phyloP scores from a whole-genome alignment of 2,888 invertebrate genomes.

The Yponomeuta evonymella region DNA sequence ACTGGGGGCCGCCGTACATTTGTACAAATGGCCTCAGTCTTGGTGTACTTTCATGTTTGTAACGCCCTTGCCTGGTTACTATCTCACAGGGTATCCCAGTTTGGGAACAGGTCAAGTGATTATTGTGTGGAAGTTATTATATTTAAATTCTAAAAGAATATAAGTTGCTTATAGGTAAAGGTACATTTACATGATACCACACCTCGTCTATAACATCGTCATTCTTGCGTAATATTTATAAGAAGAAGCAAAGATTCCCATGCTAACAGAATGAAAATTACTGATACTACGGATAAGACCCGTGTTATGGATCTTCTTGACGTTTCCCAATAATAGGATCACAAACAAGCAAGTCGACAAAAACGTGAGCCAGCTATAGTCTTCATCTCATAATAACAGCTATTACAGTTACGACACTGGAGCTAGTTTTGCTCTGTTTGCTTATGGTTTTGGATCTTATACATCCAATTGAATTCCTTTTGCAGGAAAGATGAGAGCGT shows the following conservation, averaged over 20 bases:
- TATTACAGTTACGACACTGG: conserved; percentile 41
- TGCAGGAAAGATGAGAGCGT: conserved; percentile 39
- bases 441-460: neutral
- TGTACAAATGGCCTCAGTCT: too few species aligned
- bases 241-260: conserved; percentile 41
- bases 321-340: conserved; percentile 65
- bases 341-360: conserved; percentile 41
- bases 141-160: neutral
- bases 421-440: conserved; percentile 14
- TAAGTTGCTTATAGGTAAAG: neutral
- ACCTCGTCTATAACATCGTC: neutral
- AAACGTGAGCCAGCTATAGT: conserved; percentile 61
- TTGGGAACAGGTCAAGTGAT: too few species aligned
- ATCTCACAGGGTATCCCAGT: too few species aligned
- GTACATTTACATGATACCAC: conserved; percentile 16
- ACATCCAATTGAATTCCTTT: neutral
- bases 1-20: too few species aligned
- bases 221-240: conserved; percentile 16
- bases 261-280: conserved; percentile 60
- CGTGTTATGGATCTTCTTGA: conserved; percentile 39
- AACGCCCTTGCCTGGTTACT: too few species aligned
- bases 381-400: conserved; percentile 51
- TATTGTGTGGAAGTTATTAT: too few species aligned
- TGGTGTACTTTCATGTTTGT: too few species aligned
- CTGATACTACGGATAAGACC: conserved; percentile 46